Evolutionary conservation across 2,888 invertebrate species (phyloP), one percentile per base, ranked within the genome.

Genomic region (Caenorhabditis panamensis): DNA sequence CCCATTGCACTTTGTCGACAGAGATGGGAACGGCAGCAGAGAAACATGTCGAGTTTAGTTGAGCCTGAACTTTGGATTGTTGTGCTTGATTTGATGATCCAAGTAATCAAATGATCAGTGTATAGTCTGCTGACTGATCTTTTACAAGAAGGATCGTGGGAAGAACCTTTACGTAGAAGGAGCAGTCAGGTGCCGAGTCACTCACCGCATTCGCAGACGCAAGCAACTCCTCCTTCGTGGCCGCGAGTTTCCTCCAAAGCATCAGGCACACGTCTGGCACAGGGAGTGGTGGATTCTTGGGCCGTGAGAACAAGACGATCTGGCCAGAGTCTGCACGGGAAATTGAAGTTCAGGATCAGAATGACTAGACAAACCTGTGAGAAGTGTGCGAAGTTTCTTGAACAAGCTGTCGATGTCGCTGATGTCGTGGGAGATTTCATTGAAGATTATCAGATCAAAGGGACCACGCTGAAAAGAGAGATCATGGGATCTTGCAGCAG

Each of bases 1-100:
- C 87, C 85, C 85, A 87, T 37, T 84, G 80, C 24, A 69, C 67
- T 31, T 82, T 79, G 51, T 87, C 84, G 4, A 86, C 83, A 9
- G 73, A 72, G 36, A 85, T 78, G n/a, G 87, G 87, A 49, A 87
- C 85, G 1, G 87, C 87, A 0, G 85, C 87, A 0, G 87, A 87
- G 78, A 87, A 87, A 47, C 82, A 83, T 0, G 82, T 82, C 8
- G 84, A 76, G 61, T 83, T 82, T 28, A 87, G 73, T 64, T 85
- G 75, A 5, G 85, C 85, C 83, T 86, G 63, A 24, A 83, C 61
- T 13, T 22, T 41, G 6, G 5, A 8, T 49, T 20, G 22, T 24
- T 22, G 31, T 9, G 9, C 31, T 4, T 6, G 31, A 31, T 31
- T 36, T 41, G 16, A 9, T 41, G 28, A 66, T 41, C 28, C 22